Evolutionary conservation across 37 sponge, comb jelly and placozoan genomes (phyloP).

Genomic region (Amphimedon queenslandica): DNA sequence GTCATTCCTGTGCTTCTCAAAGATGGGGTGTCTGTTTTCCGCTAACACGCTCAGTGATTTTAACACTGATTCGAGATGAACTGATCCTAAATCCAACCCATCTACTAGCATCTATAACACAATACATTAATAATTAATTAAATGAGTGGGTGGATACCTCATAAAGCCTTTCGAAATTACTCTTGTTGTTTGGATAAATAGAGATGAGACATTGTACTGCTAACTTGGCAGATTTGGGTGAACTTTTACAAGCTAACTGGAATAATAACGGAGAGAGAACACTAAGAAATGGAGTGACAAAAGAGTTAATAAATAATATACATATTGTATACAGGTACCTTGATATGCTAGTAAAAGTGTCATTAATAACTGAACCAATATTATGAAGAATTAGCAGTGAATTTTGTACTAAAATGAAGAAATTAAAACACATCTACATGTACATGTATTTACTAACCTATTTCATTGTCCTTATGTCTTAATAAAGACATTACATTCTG

Average conservation of each 20-base stretch:
- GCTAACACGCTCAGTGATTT: too few species aligned
- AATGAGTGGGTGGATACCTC: too few species aligned
- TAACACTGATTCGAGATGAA: too few species aligned
- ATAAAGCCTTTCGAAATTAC: too few species aligned
- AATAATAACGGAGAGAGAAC: slow-evolving; percentile 65
- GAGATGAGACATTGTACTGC: slow-evolving; percentile 52
- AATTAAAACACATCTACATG: too few species aligned
- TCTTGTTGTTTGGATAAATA: too few species aligned
- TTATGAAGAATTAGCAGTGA: background rate
- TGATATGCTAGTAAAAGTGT: background rate
- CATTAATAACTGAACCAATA: background rate
- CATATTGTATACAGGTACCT: slow-evolving; percentile 1
- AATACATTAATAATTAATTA: too few species aligned
- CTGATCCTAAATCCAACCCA: too few species aligned
- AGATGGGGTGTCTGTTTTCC: too few species aligned
- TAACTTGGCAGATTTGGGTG: slow-evolving; percentile 45
- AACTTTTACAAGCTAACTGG: slow-evolving; percentile 50
- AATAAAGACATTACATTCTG: slow-evolving; percentile 45
- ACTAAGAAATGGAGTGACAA: slow-evolving; percentile 19
- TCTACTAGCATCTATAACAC: too few species aligned
- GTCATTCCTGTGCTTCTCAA: too few species aligned
- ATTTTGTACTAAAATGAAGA: background rate
- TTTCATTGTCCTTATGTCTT: slow-evolving; percentile 49
- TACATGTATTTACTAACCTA: slow-evolving; percentile 27
- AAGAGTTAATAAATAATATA: background rate